Evolutionary conservation across 2,888 invertebrate species (phyloP).

Genomic region (Epistrophe eligans): DNA sequence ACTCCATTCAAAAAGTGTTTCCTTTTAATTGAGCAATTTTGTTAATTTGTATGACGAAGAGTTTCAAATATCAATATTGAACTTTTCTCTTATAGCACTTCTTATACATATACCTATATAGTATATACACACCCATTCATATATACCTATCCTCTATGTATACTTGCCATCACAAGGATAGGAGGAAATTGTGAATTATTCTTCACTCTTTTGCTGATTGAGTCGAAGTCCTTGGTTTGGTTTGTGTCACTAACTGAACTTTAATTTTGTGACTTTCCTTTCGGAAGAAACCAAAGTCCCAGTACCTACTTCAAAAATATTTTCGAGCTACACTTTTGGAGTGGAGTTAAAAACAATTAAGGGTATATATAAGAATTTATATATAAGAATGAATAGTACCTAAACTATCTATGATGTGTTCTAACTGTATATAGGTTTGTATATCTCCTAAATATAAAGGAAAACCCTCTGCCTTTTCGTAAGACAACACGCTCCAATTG

Average conservation of each 20-base stretch:
- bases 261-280: constrained; percentile 48
- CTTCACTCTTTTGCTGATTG: constrained; percentile 35
- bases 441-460: neutral
- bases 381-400: constrained; percentile 3
- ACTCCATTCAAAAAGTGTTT: constrained; percentile 17
- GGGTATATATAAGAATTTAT: neutral
- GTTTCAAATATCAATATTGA: constrained; percentile 73
- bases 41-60: constrained; percentile 64
- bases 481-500: constrained; percentile 21
- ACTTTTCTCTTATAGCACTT: constrained; percentile 61
- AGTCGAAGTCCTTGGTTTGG: constrained; percentile 45
- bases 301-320: constrained; percentile 15
- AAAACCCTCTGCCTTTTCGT: neutral
- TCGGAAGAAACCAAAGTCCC: neutral
- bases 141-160: neutral
- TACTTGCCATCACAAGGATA: neutral
- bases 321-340: constrained; percentile 18
- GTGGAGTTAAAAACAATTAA: constrained; percentile 29
- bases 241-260: constrained; percentile 47
- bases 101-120: neutral
- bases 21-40: constrained; percentile 72
- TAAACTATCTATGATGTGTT: neutral
- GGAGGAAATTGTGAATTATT: constrained; percentile 35
- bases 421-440: neutral
- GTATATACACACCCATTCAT: neutral